These are phyloP conservation scores for Pteropus rufus DNA, from an alignment of 2,797 vertebrate genomes.

Conservation along the genomic window DNA sequence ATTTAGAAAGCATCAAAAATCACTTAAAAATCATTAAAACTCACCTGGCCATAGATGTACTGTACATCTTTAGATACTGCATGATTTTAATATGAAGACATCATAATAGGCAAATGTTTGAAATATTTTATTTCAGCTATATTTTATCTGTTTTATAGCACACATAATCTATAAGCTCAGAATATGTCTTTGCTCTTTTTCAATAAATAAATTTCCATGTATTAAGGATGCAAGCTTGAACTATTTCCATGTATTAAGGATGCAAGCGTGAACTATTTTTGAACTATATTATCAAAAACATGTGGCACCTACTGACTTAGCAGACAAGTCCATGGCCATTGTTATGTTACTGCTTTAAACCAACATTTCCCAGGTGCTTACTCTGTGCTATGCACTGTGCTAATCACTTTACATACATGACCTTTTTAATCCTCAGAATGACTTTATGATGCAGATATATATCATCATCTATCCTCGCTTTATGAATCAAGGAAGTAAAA, in stretches of 20 bases:
- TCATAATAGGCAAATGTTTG: not conserved
- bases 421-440: not conserved
- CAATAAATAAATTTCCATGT: not conserved
- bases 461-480: not conserved
- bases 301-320: not conserved
- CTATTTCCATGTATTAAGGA: not conserved
- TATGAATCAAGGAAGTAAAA: not conserved
- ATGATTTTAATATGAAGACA: not conserved
- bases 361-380: not conserved
- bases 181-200: not conserved
- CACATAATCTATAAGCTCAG: not conserved
- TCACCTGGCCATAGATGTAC: not conserved
- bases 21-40: not conserved
- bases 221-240: not conserved
- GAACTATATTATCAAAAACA: not conserved
- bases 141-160: not conserved
- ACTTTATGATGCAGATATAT: not conserved
- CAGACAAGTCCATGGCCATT: not conserved
- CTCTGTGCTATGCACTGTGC: not conserved
- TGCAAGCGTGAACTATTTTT: not conserved
- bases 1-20: not conserved
- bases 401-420: not conserved
- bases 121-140: constrained; percentile 4
- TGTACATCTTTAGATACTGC: not conserved
- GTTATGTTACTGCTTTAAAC: not conserved